Conservation (phyloP, 2,888 invertebrate species). For the Bembecia ichneumoniformis region DNA sequence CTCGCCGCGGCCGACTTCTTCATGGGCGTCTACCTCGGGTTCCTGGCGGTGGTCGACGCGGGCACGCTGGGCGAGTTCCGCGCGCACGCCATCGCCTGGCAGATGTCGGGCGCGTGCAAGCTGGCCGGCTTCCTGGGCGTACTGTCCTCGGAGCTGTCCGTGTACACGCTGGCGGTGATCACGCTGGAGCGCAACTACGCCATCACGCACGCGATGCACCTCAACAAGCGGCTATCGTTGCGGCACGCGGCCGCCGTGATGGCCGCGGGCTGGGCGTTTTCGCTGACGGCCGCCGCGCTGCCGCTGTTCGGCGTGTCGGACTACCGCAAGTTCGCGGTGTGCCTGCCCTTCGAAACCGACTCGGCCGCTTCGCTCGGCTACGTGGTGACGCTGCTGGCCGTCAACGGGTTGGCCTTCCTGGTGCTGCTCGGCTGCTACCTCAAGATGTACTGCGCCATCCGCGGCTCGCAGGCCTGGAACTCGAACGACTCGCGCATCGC, state of each 20-base stretch:
- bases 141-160: conserved; percentile 92
- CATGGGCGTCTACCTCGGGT: conserved; percentile 95
- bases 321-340: conserved; percentile 96
- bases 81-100: conserved; percentile 97
- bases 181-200: conserved; percentile 96
- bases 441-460: conserved; percentile 97
- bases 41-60: conserved; percentile 95
- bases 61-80: conserved; percentile 96
- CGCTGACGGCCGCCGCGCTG: conserved; percentile 87
- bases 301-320: conserved; percentile 94
- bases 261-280: conserved; percentile 93
- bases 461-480: conserved; percentile 98
- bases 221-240: conserved; percentile 93
- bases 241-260: conserved; percentile 93
- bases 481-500: conserved; percentile 97
- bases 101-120: conserved; percentile 93
- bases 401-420: conserved; percentile 94
- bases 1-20: conserved; percentile 97
- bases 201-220: conserved; percentile 97
- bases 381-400: conserved; percentile 90
- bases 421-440: conserved; percentile 96
- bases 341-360: conserved; percentile 93
- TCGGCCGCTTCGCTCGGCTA: conserved; percentile 85
- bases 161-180: conserved; percentile 96
- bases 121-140: conserved; percentile 96